These are phyloP conservation scores for Neolamprologus kungweensis DNA, from an alignment of 2,113 vertebrate species.

Conservation along the genomic window DNA sequence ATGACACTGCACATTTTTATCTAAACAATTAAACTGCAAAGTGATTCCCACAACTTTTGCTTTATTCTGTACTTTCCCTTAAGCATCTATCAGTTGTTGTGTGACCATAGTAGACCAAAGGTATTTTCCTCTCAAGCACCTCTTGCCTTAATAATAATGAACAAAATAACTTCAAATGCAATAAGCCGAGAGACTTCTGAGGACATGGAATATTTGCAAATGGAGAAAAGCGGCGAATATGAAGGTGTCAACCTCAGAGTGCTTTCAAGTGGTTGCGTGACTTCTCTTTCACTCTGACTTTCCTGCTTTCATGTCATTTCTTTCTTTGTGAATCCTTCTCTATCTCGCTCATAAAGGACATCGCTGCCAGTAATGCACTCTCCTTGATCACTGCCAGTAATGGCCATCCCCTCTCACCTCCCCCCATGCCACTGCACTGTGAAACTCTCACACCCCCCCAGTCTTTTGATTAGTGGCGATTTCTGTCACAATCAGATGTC, in stretches of 20 bases:
- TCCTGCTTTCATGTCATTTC: conserved; percentile 68
- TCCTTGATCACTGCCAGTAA: conserved; percentile 75
- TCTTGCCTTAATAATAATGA: conserved; percentile 29
- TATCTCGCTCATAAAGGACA: conserved; percentile 75
- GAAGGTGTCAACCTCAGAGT: conserved; percentile 75
- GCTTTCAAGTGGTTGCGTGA: conserved; percentile 74
- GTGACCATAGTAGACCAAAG: conserved; percentile 19
- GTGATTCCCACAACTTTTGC: neutral
- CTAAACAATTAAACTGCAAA: neutral
- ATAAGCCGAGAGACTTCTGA: conserved; percentile 8
- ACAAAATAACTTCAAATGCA: conserved; percentile 42
- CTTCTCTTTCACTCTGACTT: conserved; percentile 73
- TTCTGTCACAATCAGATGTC: neutral
- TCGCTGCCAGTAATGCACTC: conserved; percentile 71
- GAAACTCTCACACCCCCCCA: neutral
- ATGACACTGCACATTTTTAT: neutral
- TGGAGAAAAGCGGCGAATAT: conserved; percentile 52
- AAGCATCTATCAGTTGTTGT: neutral
- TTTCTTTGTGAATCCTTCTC: conserved; percentile 69
- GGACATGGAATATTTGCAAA: conserved; percentile 66
- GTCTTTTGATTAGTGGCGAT: neutral
- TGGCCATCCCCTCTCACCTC: conserved; percentile 34
- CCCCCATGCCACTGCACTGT: conserved; percentile 14
- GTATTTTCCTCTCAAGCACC: conserved; percentile 37
- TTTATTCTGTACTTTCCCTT: conserved; percentile 48